A percentile compares a stretch with the other conserved stretches of the same genome.
phyloP scores from a whole-genome alignment of 2,888 invertebrate species.

The Zhengitettix transpicula region DNA sequence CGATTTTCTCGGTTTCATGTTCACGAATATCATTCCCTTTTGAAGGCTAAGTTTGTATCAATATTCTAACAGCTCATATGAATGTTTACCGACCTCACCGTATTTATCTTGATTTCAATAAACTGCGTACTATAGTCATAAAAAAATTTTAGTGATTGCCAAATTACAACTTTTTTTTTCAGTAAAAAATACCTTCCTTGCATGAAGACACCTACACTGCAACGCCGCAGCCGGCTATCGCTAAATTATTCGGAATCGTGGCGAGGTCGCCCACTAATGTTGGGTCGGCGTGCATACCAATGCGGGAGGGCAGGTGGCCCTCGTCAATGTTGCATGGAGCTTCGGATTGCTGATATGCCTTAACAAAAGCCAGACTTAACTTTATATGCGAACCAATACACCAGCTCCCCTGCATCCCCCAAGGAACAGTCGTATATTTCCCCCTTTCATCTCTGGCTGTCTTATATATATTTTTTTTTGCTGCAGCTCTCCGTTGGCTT shows the following conservation, averaged over 20 bases:
- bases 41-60: too few relatives aligned
- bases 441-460: background rate
- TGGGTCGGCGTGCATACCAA: background rate
- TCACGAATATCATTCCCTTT: too few relatives aligned
- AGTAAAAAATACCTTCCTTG: too few relatives aligned
- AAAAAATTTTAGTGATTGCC: too few relatives aligned
- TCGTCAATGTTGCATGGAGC: background rate
- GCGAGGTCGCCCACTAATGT: background rate
- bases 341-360: background rate
- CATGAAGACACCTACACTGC: too few relatives aligned
- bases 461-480: background rate
- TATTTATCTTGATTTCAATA: too few relatives aligned
- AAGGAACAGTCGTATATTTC: background rate
- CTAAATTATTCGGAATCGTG: background rate
- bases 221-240: background rate
- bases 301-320: background rate
- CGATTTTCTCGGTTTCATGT: too few relatives aligned
- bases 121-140: too few relatives aligned
- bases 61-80: too few relatives aligned
- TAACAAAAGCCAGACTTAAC: background rate
- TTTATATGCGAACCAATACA: conserved; percentile 1
- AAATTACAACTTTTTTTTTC: too few relatives aligned
- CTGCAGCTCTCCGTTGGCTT: background rate
- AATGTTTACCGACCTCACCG: too few relatives aligned
- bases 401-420: background rate